A percentile compares a stretch with the other conserved stretches of the same genome.
Conservation (phyloP, 2,888 invertebrate genomes). For the Platycheirus rosarum region DNA sequence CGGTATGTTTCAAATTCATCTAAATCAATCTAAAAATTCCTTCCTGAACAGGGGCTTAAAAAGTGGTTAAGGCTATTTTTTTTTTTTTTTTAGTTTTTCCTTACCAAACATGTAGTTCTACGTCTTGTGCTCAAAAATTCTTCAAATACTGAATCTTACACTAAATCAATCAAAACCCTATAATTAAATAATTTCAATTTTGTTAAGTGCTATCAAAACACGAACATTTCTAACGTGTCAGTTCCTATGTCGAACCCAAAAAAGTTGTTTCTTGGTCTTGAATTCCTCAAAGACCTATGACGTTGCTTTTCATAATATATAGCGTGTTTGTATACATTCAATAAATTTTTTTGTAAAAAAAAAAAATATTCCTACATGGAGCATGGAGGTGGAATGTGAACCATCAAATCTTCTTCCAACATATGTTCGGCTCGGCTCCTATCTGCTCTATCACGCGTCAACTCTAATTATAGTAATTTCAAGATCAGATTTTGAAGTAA, state of each 20-base stretch:
- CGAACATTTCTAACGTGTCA: not conserved
- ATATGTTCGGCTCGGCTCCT: constrained; percentile 3
- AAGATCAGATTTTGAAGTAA: constrained; percentile 56
- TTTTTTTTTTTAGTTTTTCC: too few relatives aligned
- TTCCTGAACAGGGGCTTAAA: too few relatives aligned
- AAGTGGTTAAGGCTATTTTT: too few relatives aligned
- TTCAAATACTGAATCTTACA: not conserved
- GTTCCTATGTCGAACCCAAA: not conserved
- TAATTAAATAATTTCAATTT: constrained; percentile 28
- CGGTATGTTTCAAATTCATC: too few relatives aligned
- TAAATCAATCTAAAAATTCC: too few relatives aligned
- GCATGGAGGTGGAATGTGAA: too few relatives aligned
- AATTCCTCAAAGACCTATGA: too few relatives aligned
- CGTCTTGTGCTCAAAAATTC: not conserved
- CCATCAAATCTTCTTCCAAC: constrained; percentile 17
- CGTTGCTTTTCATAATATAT: too few relatives aligned
- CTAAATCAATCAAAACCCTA: constrained; percentile 17
- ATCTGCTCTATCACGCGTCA: constrained; percentile 1
- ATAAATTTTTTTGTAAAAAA: too few relatives aligned
- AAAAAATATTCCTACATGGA: constrained; percentile 14
- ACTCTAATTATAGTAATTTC: constrained; percentile 55
- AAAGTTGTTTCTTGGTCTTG: not conserved
- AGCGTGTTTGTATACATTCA: too few relatives aligned
- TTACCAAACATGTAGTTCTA: too few relatives aligned
- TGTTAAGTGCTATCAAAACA: too few relatives aligned